Percentiles rank a stretch among this genome's conserved stretches.
Conservation (phyloP, 2,113 vertebrate species). For the Morone saxatilis region DNA sequence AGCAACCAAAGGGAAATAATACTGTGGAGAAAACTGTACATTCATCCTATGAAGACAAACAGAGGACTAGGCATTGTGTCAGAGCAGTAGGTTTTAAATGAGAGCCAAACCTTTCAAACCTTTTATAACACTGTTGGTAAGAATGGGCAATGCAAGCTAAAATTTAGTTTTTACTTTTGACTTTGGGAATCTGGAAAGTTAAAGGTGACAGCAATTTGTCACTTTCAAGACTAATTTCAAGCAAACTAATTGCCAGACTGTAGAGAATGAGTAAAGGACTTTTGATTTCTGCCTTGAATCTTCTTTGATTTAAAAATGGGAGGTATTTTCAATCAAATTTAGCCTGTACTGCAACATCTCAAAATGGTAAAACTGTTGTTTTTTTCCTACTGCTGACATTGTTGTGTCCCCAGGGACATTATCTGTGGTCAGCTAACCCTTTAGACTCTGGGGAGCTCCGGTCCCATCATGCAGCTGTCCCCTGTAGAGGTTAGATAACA, state of each 20-base stretch:
- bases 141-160: neutral
- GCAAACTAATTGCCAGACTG: neutral
- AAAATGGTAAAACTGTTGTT: neutral
- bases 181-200: neutral
- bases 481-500: slow-evolving; percentile 59
- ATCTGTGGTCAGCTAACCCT: slow-evolving; percentile 49
- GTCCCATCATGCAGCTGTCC: slow-evolving; percentile 47
- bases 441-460: slow-evolving; percentile 20
- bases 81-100: neutral
- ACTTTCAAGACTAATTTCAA: neutral
- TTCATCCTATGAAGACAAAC: neutral
- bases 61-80: neutral
- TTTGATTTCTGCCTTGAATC: neutral
- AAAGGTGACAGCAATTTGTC: too few species aligned
- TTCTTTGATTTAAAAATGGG: neutral
- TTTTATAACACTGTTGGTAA: neutral
- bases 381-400: slow-evolving; percentile 3
- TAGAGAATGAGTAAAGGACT: neutral
- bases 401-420: slow-evolving; percentile 33
- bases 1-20: neutral
- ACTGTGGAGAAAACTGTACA: neutral
- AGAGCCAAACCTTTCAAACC: neutral
- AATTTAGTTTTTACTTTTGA: neutral
- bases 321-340: slow-evolving; percentile 6
- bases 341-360: neutral